Evolutionary conservation across 2,888 invertebrate genomes (phyloP), one percentile per base, ranked within the genome.

Genomic region (Trichacis sp.): DNA sequence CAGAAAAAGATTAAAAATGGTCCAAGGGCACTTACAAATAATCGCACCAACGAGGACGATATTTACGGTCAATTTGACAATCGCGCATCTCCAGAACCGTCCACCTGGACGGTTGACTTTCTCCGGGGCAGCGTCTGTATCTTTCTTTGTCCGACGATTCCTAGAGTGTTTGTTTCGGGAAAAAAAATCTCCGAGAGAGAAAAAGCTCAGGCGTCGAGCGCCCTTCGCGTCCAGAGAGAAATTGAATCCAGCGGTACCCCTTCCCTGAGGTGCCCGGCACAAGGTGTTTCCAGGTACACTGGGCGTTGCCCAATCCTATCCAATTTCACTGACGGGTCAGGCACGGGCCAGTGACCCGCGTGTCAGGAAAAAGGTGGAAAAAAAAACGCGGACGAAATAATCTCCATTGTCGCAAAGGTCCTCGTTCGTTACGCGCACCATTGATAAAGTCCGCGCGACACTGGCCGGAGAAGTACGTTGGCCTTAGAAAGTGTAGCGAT

Each of bases 291-390:
- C 52, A 42, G 53, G 67, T 65, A 72, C 69, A 74, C 73, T 76
- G 79, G 80, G 77, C 81, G 79, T 79, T 74, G 79, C 77, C 80
- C 76, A 74, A 76, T 76, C 78, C 80, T 78, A 80, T 81, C 79
- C 76, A 71, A 80, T 81, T 81, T 80, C 79, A 73, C 62, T 66
- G 73, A 73, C 77, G 76, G 74, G 76, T 76, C 77, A 72, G 71
- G 69, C 64, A 62, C 66, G 54, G 69, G 64, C 71, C 70, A 68
- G 59, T 66, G 54, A 72, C 63, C 69, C 64, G 62, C 68, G 58
- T 71, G 66, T 15, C 29, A 19, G 19, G 15, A 45, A 45, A 67
- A 65, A 59, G 61, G 55, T 65, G 36, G 51, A 52, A 57, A 57
- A 52, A 57, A 56, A 50, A 50, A 49, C 29, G 50, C 24, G 24